Evolutionary conservation across 2,888 invertebrate species (phyloP), one percentile per base, ranked within the genome.

Genomic region (Ariolimax columbianus): DNA sequence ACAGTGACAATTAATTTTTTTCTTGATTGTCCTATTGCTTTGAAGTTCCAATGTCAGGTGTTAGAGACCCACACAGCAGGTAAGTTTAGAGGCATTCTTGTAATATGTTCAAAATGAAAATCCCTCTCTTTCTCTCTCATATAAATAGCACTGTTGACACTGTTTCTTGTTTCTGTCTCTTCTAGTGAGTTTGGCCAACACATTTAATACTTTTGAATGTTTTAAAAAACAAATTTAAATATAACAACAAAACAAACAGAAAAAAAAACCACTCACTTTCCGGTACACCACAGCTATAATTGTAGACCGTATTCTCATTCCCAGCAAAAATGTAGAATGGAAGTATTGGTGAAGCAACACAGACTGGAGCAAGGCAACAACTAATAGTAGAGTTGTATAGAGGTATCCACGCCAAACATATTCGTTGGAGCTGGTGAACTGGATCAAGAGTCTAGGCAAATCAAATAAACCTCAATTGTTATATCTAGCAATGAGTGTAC

Each of bases 281-380:
- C 92, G 93, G 90, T 95, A 95, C 3, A 95, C 94, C 36, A 94
- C 92, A 14, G 94, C 92, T 33, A 94, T 94, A 72, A 95, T 91
- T 11, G 94, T 92, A 0, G 95, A 94, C 68, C 95, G 91, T 51
- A 95, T 90, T 80, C 94, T 93, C 92, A 95, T 94, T 36, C 95
- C 95, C 75, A 94, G 92, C 36, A 94, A 88, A 84, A 94, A 93
- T 90, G 94, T 94, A 78, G 93, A 90, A 86, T 94, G 94, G 89
- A 95, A 95, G 89, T 95, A 95, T 88, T 94, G 94, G 88, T 95
- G 95, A 77, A 95, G 90, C 63, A 95, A 88, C n/a, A 95, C 88
- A 0, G 95, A 95, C 88, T 95, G 94, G 7, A 94, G 77, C 77
- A 94, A 86, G 47, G 94, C 93, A 23, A 92, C 89, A 3, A 91